Percentiles rank a stretch among this genome's conserved stretches.
phyloP scores from a whole-genome alignment of 2,113 vertebrate species.

The Pelusios castaneus region DNA sequence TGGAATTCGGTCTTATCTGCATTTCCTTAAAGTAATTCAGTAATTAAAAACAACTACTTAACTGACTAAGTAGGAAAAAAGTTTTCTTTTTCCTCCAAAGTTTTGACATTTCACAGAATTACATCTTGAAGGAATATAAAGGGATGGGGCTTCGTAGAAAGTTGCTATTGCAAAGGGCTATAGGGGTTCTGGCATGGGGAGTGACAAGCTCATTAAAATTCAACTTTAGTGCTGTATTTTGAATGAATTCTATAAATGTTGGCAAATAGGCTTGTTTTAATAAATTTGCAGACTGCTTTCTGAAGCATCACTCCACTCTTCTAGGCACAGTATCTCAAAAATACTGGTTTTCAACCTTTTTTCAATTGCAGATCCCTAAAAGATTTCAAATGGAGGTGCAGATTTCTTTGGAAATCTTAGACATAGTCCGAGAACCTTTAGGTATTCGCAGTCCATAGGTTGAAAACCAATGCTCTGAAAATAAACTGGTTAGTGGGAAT shows the following conservation, averaged over 20 bases:
- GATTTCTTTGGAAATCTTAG: too few relatives aligned
- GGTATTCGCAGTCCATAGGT: too few relatives aligned
- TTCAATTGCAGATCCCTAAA: too few relatives aligned
- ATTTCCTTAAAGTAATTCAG: background rate
- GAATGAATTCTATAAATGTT: too few relatives aligned
- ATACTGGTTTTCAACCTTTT: background rate
- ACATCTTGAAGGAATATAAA: background rate
- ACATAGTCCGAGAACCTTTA: too few relatives aligned
- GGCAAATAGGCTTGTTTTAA: background rate
- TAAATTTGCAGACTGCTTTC: background rate
- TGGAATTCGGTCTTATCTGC: background rate
- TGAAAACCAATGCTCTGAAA: too few relatives aligned
- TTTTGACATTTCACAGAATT: background rate
- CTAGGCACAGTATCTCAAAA: background rate
- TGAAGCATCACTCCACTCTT: background rate
- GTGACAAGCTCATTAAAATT: background rate
- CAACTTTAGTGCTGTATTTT: background rate
- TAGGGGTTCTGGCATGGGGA: background rate
- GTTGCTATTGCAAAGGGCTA: background rate
- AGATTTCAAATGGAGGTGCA: too few relatives aligned
- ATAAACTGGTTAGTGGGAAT: fast-evolving
- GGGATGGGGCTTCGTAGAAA: background rate
- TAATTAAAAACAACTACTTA: background rate
- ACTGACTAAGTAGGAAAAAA: background rate
- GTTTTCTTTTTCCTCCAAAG: background rate